A percentile compares a stretch with the other conserved stretches of the same genome.
phyloP scores from a whole-genome alignment of 2,113 vertebrate genomes.

The Dascyllus trimaculatus region DNA sequence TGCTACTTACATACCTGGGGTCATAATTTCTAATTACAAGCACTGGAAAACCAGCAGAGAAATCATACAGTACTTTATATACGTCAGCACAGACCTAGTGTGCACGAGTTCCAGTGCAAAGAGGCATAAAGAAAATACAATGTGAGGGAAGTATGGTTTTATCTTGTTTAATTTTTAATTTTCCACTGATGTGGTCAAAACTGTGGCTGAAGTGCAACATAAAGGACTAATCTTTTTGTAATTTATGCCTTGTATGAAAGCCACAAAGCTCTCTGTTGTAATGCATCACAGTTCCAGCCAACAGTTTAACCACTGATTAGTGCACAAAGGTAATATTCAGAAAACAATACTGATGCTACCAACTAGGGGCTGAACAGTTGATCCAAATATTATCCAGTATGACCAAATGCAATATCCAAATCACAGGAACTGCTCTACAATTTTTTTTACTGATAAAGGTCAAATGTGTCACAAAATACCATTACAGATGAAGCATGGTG shows the following conservation, averaged over 20 bases:
- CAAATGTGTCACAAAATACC: too few relatives aligned
- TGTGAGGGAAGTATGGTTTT: not conserved
- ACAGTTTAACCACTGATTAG: not conserved
- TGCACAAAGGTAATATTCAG: not conserved
- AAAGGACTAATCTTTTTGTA: too few relatives aligned
- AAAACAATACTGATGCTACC: not conserved
- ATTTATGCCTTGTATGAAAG: too few relatives aligned
- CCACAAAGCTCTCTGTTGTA: not conserved
- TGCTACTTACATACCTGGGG: not conserved
- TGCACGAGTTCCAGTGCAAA: not conserved
- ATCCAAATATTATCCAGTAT: too few relatives aligned
- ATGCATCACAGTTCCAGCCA: not conserved
- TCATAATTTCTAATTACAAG: not conserved
- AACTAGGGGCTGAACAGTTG: too few relatives aligned
- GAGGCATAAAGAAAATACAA: not conserved
- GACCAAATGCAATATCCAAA: too few relatives aligned
- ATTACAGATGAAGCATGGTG: too few relatives aligned
- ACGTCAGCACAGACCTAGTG: not conserved
- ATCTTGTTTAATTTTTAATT: not conserved
- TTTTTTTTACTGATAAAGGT: too few relatives aligned
- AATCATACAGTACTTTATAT: not conserved
- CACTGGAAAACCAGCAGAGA: constrained; percentile 1
- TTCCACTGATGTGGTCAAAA: not conserved
- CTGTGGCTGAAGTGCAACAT: too few relatives aligned
- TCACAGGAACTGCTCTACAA: too few relatives aligned